Evolutionary conservation across 2,888 invertebrate genomes (phyloP).

Genomic region (Tridacna gigas): DNA sequence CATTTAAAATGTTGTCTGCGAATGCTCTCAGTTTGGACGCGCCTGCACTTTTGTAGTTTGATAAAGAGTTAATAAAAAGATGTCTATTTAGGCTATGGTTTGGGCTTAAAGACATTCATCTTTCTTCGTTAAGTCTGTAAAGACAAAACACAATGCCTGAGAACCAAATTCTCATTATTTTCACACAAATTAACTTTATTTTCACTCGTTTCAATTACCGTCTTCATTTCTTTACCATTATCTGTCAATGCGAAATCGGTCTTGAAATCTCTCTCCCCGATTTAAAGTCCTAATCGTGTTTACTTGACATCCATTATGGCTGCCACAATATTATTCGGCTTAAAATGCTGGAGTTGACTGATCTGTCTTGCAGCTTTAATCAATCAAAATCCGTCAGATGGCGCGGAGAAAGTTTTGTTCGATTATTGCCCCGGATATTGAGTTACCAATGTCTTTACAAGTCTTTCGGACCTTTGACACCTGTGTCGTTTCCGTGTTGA

Average conservation of each 20-base stretch:
- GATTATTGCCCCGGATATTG: slow-evolving; percentile 60
- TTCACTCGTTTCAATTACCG: slow-evolving; percentile 56
- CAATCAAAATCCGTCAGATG: slow-evolving; percentile 60
- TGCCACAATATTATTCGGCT: slow-evolving; percentile 64
- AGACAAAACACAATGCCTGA: slow-evolving; percentile 39
- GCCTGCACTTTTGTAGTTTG: no score
- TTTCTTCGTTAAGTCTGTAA: slow-evolving; percentile 1
- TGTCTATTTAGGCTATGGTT: no score
- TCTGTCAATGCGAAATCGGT: slow-evolving; percentile 57
- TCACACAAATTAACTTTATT: slow-evolving; percentile 58
- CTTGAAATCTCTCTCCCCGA: slow-evolving; percentile 58
- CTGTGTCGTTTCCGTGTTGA: slow-evolving; percentile 63
- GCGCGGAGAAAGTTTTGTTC: slow-evolving; percentile 43
- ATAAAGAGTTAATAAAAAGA: no score
- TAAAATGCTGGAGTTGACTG: slow-evolving; percentile 46
- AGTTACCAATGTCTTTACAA: slow-evolving; percentile 61
- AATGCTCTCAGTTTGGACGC: no score
- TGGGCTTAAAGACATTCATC: no score
- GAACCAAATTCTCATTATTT: slow-evolving; percentile 52
- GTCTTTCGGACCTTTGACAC: slow-evolving; percentile 64
- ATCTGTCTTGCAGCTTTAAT: slow-evolving; percentile 57
- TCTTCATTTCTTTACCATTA: slow-evolving; percentile 53
- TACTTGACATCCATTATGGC: slow-evolving; percentile 62
- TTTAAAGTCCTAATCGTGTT: slow-evolving; percentile 66
- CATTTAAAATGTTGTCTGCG: no score